Percentiles rank a stretch among this genome's conserved stretches.
These are phyloP conservation scores for Ochropleura leucogaster DNA, from an alignment of 2,888 invertebrate genomes.

Conservation along the genomic window DNA sequence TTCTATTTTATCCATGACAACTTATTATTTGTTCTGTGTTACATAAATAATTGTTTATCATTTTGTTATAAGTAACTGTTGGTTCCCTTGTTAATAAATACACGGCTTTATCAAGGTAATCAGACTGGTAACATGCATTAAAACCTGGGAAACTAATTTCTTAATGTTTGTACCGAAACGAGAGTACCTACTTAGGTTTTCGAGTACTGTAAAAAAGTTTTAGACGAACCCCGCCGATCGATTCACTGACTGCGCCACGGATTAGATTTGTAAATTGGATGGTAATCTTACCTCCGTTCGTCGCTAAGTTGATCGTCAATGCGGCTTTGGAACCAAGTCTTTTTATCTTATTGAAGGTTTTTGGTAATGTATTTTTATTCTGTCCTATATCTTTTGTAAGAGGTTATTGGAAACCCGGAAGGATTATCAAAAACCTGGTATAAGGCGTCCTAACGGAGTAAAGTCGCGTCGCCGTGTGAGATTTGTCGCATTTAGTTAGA, in stretches of 20 bases:
- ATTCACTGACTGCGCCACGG: not conserved
- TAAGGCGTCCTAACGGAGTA: no score
- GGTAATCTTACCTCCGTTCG: slow-evolving; percentile 11
- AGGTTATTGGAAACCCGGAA: not conserved
- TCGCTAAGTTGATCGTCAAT: not conserved
- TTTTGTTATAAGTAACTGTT: no score
- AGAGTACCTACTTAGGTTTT: not conserved
- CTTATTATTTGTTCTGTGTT: no score
- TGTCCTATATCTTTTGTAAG: not conserved
- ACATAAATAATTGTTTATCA: no score
- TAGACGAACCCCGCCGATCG: not conserved
- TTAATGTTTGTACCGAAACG: not conserved
- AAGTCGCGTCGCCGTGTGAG: not conserved
- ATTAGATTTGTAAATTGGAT: slow-evolving; percentile 34
- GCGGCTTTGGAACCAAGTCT: not conserved
- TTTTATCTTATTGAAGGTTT: not conserved
- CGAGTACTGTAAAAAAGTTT: not conserved
- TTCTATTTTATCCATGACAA: no score
- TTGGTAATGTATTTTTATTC: not conserved
- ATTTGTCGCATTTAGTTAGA: not conserved
- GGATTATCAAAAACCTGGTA: not conserved
- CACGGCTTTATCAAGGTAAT: not conserved
- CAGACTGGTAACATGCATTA: not conserved
- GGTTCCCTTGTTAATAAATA: no score
- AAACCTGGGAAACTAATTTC: not conserved